Base-by-base conservation (phyloP, 2,113 vertebrate genomes). In the Rissa tridactyla region DNA sequence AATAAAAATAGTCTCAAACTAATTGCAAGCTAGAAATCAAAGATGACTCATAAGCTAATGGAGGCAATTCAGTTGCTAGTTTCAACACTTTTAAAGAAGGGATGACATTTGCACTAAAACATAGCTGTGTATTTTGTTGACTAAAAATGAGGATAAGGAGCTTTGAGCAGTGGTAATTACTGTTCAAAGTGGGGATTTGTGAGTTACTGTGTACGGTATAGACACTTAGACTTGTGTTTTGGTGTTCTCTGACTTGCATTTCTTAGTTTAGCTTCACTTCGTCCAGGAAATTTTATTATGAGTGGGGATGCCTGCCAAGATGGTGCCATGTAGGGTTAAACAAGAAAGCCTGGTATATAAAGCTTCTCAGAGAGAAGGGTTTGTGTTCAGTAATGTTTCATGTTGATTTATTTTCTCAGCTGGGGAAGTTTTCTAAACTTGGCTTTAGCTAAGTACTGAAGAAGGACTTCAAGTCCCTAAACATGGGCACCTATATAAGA, bases 281-380 rank as follows among this genome's bases (percentile, higher is more conserved):
- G 2, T 79, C 66, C 68, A 68, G 64, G 65, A 95, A 83, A 83
- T 86, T 91, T 92, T 86, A 81, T 96, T 81, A 52, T 58, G 47
- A 78, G 71, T 57, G 18, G 13, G 6, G 21, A 36, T 58, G 68
- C 30, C 85, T 93, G 90, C 90, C 92, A 96, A 88, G 40, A 81
- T 57, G 16, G 16, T 84, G 68, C 80, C 80, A 93, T 93, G 58
- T 95, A 93, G 88, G 93, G 94, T 90, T 93, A 88, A 88, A 62
- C 40, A 83, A 86, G 82, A 77, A 29, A 86, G 58, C 51, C 38
- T 84, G 15, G 25, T 88, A 11, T 55, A 81, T 27, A 77, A 81
- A 90, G 30, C 51, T 90, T 38, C 29, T 69, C 20, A 71, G 61
- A 47, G 60, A 75, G 20, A 75, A 54, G 10, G 11, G 29, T 60